Conservation (phyloP, 2,797 vertebrate species). For the Poecilia picta region DNA sequence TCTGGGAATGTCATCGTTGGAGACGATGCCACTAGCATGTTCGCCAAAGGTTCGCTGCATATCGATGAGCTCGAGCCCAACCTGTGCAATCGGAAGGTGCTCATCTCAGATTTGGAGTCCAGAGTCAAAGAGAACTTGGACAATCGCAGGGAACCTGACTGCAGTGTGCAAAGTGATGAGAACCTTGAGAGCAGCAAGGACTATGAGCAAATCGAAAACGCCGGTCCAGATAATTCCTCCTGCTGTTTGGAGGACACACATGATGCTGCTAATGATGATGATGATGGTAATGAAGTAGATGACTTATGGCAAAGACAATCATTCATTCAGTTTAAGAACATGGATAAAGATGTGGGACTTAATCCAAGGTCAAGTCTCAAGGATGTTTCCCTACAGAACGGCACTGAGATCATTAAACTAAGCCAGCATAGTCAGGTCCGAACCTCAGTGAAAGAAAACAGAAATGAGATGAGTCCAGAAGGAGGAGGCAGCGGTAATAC, state of each 20-base stretch:
- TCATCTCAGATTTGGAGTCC: constrained; percentile 79
- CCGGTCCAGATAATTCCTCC: constrained; percentile 4
- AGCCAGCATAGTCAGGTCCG: constrained; percentile 20
- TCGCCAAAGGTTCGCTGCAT: constrained; percentile 63
- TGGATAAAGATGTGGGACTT: constrained; percentile 17
- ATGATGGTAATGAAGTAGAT: not conserved
- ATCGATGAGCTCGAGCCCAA: constrained; percentile 75
- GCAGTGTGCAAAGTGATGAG: constrained; percentile 7
- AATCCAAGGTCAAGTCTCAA: constrained; percentile 1
- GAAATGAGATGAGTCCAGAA: constrained; percentile 2
- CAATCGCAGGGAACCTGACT: constrained; percentile 31
- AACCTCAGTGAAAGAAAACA: constrained; percentile 21
- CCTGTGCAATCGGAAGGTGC: constrained; percentile 71
- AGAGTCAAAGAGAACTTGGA: constrained; percentile 61
- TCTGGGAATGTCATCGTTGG: constrained; percentile 12
- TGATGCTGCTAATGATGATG: not conserved
- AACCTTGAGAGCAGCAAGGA: not conserved
- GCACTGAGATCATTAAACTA: constrained; percentile 9
- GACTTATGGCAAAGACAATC: constrained; percentile 26
- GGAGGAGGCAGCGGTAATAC: constrained; percentile 6
- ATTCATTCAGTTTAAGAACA: constrained; percentile 20
- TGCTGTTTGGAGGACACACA: constrained; percentile 11
- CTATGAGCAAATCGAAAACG: constrained; percentile 4
- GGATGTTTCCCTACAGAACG: constrained; percentile 12
- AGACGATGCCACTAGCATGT: constrained; percentile 4